Evolutionary conservation across 2,797 vertebrate genomes (phyloP).

Genomic region (Sternotherus odoratus): DNA sequence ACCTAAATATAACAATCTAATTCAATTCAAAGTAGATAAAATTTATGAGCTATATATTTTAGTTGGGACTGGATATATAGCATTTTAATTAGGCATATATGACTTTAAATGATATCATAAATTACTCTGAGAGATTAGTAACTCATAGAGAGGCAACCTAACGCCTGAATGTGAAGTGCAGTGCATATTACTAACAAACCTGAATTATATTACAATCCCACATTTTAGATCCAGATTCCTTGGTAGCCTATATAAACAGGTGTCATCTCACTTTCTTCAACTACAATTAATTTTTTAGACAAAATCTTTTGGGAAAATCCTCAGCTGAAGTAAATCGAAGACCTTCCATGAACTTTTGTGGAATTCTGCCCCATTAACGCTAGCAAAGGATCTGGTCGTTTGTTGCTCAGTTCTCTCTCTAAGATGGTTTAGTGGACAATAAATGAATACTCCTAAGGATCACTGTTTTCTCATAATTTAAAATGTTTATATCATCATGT

Average conservation of each 20-base stretch:
- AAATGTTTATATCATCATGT: neutral
- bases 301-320: neutral
- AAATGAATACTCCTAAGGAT: neutral
- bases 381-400: neutral
- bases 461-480: slow-evolving; percentile 26
- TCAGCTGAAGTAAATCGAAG: neutral
- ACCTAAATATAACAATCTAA: neutral
- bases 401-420: neutral
- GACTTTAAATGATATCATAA: slow-evolving; percentile 61
- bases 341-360: neutral
- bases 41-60: slow-evolving; percentile 18
- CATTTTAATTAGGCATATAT: slow-evolving; percentile 46
- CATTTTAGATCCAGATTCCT: slow-evolving; percentile 44
- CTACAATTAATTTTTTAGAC: neutral
- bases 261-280: slow-evolving; percentile 46
- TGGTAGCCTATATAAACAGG: slow-evolving; percentile 39
- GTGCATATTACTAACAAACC: slow-evolving; percentile 30
- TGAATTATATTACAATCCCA: slow-evolving; percentile 53
- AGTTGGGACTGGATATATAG: neutral
- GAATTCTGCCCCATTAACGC: neutral
- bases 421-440: slow-evolving; percentile 12
- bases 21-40: slow-evolving; percentile 28
- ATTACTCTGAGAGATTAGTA: slow-evolving; percentile 68
- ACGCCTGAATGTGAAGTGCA: slow-evolving; percentile 61
- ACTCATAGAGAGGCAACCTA: slow-evolving; percentile 47